A percentile compares a stretch with the other conserved stretches of the same genome.
Conservation (phyloP, 2,113 vertebrate species). For the Prionailurus bengalensis region DNA sequence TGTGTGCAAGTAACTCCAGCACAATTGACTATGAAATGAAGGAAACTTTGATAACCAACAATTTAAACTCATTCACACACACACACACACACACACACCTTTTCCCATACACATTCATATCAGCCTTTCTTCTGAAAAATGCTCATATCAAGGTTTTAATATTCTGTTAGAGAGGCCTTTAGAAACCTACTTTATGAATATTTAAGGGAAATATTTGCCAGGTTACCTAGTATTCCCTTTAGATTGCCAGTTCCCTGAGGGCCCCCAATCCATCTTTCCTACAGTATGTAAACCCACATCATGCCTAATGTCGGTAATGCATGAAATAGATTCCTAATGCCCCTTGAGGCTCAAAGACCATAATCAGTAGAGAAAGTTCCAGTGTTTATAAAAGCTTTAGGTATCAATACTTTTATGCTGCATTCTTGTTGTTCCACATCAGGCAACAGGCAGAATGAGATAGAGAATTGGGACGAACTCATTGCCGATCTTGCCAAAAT, state of each 20-base stretch:
- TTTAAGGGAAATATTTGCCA: slow-evolving; percentile 41
- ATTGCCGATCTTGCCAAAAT: background rate
- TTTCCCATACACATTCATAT: background rate
- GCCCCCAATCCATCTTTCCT: background rate
- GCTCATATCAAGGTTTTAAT: background rate
- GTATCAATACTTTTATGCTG: background rate
- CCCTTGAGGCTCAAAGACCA: background rate
- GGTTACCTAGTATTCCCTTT: background rate
- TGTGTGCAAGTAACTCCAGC: background rate
- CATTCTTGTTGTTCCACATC: background rate
- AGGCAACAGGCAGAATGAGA: background rate
- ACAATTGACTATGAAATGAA: background rate
- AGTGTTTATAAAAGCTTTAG: slow-evolving; percentile 8
- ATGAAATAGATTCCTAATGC: background rate
- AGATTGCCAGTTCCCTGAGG: background rate
- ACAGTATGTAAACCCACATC: background rate
- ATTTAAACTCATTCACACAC: background rate
- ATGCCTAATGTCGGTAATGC: background rate
- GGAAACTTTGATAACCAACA: background rate
- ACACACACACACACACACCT: too few relatives aligned
- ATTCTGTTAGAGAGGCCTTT: background rate
- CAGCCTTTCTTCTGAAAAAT: background rate
- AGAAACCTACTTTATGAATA: slow-evolving; percentile 54
- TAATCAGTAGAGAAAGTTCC: background rate
- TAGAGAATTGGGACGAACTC: background rate